Evolutionary conservation across 2,797 vertebrate genomes (phyloP).

Genomic region (Lemur catta): DNA sequence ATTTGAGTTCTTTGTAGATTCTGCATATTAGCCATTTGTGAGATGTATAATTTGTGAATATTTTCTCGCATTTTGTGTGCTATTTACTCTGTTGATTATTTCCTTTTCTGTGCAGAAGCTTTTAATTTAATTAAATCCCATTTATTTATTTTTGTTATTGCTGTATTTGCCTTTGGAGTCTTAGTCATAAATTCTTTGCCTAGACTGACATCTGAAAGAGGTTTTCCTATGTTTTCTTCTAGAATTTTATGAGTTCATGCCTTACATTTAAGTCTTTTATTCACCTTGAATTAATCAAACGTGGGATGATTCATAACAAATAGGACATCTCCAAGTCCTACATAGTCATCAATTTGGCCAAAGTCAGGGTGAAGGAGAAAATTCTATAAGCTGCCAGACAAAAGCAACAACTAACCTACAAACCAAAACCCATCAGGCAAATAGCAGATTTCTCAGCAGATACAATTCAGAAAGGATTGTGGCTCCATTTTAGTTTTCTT

Average conservation of each 20-base stretch:
- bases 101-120: not conserved
- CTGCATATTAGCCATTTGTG: not conserved
- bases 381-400: not conserved
- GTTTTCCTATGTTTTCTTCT: not conserved
- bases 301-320: not conserved
- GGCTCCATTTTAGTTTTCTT: not conserved
- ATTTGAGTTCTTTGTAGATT: not conserved
- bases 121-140: not conserved
- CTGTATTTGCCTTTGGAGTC: not conserved
- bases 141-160: not conserved
- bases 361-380: not conserved
- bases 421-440: not conserved
- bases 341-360: not conserved
- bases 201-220: not conserved
- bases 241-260: not conserved
- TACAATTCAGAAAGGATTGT: not conserved
- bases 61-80: not conserved
- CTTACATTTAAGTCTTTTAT: not conserved
- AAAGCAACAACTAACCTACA: not conserved
- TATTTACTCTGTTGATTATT: not conserved
- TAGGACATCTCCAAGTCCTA: not conserved
- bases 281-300: not conserved
- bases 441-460: not conserved
- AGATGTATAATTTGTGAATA: not conserved
- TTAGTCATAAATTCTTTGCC: not conserved